phyloP scores from a whole-genome alignment of 2,113 vertebrate genomes.

The human (Homo sapiens) region GRCh38 chr12:85630501-85631000 shows the following conservation, averaged over 20 bases:
- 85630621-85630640: not conserved
- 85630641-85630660: not conserved
- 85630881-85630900: not conserved
- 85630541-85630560: not conserved
- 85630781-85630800: not conserved
- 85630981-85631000: not conserved
- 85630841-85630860: not conserved
- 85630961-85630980: not conserved
- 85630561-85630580: not conserved
- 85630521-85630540: not conserved
- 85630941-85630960: not conserved
- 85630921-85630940: not conserved
- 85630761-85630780: too few species aligned
- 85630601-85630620: not conserved
- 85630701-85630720: too few species aligned
- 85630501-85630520: not conserved
- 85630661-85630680: not conserved
- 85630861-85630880: not conserved
- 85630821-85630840: not conserved
- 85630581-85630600: not conserved
- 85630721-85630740: fast-evolving
- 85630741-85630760: too few species aligned
- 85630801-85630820: not conserved
- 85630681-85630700: too few species aligned
- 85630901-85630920: not conserved